Evolutionary conservation across 2,113 vertebrate species (phyloP).

Genomic region (Psilopogon haemacephalus): DNA sequence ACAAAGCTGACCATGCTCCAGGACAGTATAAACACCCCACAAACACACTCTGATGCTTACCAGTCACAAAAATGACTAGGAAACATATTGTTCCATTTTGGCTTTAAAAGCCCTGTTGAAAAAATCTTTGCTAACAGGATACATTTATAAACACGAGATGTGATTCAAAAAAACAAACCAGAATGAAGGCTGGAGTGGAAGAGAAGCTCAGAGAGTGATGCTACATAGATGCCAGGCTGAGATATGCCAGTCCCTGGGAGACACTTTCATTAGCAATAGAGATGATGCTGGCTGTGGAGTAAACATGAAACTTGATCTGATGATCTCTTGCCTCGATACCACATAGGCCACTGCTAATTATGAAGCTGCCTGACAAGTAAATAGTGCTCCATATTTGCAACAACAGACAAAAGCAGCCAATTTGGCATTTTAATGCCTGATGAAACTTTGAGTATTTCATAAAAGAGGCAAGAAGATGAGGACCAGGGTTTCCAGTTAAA

Average conservation of each 20-base stretch:
- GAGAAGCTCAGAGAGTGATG: conserved; percentile 41
- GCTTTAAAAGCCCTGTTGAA: not conserved
- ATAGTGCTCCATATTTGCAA: conserved; percentile 43
- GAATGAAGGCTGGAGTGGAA: conserved; percentile 45
- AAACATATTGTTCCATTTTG: not conserved
- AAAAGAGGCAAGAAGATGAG: not conserved
- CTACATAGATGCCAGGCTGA: conserved; percentile 46
- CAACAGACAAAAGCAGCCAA: conserved; percentile 44
- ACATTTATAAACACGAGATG: conserved; percentile 30
- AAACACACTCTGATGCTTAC: not conserved
- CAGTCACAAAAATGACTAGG: not conserved
- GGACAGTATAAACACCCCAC: not conserved
- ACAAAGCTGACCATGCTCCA: not conserved
- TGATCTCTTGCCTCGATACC: conserved; percentile 55
- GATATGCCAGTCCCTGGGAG: conserved; percentile 48
- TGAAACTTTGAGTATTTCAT: conserved; percentile 59
- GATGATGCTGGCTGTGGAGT: conserved; percentile 35
- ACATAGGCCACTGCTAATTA: conserved; percentile 49
- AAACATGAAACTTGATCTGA: conserved; percentile 60
- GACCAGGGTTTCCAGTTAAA: not conserved
- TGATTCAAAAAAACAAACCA: conserved; percentile 47
- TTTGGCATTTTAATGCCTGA: conserved; percentile 39
- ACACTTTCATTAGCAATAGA: conserved; percentile 53
- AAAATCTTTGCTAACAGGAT: not conserved
- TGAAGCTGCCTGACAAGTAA: conserved; percentile 53